These are phyloP conservation scores for Psettodes erumei DNA, from an alignment of 2,113 vertebrate species.

Conservation along the genomic window DNA sequence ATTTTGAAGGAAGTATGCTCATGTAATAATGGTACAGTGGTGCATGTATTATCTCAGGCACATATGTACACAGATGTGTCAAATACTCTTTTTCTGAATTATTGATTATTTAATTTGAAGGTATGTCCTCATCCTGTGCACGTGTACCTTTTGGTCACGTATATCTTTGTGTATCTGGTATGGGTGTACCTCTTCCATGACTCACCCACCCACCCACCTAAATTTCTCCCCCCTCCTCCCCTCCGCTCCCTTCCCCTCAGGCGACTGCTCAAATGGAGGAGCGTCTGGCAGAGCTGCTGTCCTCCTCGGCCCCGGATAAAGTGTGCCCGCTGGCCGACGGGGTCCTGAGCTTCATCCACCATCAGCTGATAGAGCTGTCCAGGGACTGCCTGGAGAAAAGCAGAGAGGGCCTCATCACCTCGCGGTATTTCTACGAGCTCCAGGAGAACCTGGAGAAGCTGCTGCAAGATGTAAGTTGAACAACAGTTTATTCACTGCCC, in stretches of 20 bases:
- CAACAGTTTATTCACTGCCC: not conserved
- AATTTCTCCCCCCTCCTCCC: not conserved
- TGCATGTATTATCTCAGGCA: too few relatives aligned
- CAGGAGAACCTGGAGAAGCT: conserved; percentile 98
- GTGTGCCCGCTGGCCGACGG: conserved; percentile 93
- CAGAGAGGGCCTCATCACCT: conserved; percentile 92
- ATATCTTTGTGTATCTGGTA: not conserved
- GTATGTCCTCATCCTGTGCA: not conserved
- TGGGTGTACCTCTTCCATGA: conserved; percentile 25
- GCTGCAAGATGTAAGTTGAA: conserved; percentile 92
- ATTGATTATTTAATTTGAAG: not conserved
- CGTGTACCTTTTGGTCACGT: not conserved
- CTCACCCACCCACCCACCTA: conserved; percentile 22
- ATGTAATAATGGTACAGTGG: too few relatives aligned
- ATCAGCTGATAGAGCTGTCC: conserved; percentile 96
- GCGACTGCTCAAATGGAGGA: conserved; percentile 98
- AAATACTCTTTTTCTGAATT: not conserved
- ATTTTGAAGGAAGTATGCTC: too few relatives aligned
- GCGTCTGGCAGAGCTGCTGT: conserved; percentile 91
- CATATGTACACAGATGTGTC: not conserved
- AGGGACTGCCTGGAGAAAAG: conserved; percentile 97
- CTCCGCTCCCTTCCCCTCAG: conserved; percentile 68
- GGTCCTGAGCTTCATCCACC: conserved; percentile 96
- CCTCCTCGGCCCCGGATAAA: conserved; percentile 87
- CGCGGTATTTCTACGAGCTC: conserved; percentile 97